Evolutionary conservation across 1,140 invertebrate species (phyloP).

Genomic region (Brachionus manjavacas): DNA sequence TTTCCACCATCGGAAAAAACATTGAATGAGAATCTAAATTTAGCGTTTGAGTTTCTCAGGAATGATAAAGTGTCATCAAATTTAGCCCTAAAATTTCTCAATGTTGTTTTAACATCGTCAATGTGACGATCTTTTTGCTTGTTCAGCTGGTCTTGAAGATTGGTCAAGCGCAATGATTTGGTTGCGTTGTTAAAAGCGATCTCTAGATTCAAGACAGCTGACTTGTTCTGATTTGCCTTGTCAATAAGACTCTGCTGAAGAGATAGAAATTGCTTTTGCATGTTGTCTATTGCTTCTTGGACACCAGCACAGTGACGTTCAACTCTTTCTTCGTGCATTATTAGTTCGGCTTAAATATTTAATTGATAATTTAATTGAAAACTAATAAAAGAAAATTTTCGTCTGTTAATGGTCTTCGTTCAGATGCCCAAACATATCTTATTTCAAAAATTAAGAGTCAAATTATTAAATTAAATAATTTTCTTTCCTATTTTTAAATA

Average conservation of each 20-base stretch:
- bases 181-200: constrained; percentile 55
- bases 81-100: constrained; percentile 53
- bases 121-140: constrained; percentile 53
- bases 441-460: no score
- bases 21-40: constrained; percentile 56
- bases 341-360: constrained; percentile 52
- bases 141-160: constrained; percentile 50
- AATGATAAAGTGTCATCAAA: constrained; percentile 54
- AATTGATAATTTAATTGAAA: neutral
- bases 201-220: constrained; percentile 53
- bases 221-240: constrained; percentile 49
- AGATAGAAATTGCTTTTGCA: constrained; percentile 47
- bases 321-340: constrained; percentile 56
- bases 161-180: constrained; percentile 48
- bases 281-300: constrained; percentile 49
- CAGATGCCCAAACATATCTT: no score
- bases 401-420: no score
- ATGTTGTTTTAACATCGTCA: constrained; percentile 51
- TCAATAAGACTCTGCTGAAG: neutral
- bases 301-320: constrained; percentile 54
- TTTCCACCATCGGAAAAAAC: constrained; percentile 58
- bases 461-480: no score
- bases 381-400: no score
- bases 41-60: constrained; percentile 55
- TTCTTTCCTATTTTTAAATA: no score